These are phyloP conservation scores for Hirtodrosophila confusa DNA, from an alignment of 2,888 invertebrate species.

Conservation along the genomic window DNA sequence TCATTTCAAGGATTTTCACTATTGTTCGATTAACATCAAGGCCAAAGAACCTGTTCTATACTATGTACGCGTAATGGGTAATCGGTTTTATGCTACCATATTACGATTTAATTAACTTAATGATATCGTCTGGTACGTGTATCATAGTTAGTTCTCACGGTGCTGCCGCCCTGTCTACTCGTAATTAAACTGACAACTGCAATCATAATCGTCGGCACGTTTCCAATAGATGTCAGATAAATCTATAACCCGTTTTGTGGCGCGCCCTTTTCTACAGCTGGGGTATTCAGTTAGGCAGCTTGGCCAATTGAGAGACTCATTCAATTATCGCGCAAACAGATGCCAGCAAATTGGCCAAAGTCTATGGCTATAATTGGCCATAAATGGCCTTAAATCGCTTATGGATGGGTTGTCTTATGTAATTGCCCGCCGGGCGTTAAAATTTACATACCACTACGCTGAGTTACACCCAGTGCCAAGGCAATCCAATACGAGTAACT, in stretches of 20 bases:
- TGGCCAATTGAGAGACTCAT: constrained; percentile 42
- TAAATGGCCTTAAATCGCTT: constrained; percentile 40
- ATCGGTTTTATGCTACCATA: constrained; percentile 15
- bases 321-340: constrained; percentile 44
- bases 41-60: constrained; percentile 43
- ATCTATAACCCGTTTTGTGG: constrained; percentile 51
- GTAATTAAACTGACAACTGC: constrained; percentile 49
- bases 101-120: constrained; percentile 49
- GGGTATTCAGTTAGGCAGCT: constrained; percentile 16
- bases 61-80: constrained; percentile 5
- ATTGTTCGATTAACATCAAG: constrained; percentile 38
- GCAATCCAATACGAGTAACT: constrained; percentile 12
- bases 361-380: constrained; percentile 32
- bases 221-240: constrained; percentile 56
- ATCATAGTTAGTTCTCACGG: constrained; percentile 47
- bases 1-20: constrained; percentile 43
- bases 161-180: constrained; percentile 43
- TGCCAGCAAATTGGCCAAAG: constrained; percentile 29
- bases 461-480: constrained; percentile 19
- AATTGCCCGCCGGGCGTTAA: constrained; percentile 11
- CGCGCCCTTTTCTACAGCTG: constrained; percentile 54
- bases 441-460: constrained; percentile 14
- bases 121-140: constrained; percentile 22
- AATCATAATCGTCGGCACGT: constrained; percentile 65
- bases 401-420: constrained; percentile 24